Base-by-base conservation (phyloP, 2,888 invertebrate species). In the Chrysomela aeneicollis region DNA sequence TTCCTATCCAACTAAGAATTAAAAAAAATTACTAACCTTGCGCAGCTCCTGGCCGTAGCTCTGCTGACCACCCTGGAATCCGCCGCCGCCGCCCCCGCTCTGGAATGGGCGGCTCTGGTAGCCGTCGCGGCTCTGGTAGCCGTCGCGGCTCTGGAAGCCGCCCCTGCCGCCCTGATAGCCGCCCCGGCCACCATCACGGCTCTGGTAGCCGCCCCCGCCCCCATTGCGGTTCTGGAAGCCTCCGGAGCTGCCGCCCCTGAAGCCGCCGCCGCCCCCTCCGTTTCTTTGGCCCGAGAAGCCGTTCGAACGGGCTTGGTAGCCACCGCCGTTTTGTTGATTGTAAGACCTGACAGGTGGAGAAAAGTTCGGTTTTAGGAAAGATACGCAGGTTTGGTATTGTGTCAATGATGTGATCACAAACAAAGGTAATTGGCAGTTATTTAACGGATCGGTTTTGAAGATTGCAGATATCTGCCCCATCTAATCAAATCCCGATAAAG, bases 41-140 rank as follows among this genome's bases (percentile, higher is more conserved):
- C 88, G 83, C 37, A 87, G 85, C 6, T 86, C 85, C 35, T 57
- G 46, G 6, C 87, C 84, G 17, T 86, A 85, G 12, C 71, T 65
- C 12, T 61, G 64, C 61, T 82, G 82, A 19, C 83, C 82, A 64
- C 75, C 78, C n/a, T n/a, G n/a, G n/a, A n/a, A n/a, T n/a, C n/a
- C n/a, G n/a, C n/a, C n/a, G n/a, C n/a, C n/a, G n/a, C n/a, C n/a
- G n/a, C n/a, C n/a, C n/a, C n/a, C n/a, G n/a, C n/a, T n/a, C n/a
- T n/a, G n/a, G n/a, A n/a, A n/a, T n/a, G n/a, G n/a, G n/a, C n/a
- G n/a, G n/a, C n/a, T n/a, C n/a, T n/a, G n/a, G n/a, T n/a, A n/a
- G n/a, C n/a, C n/a, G n/a, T n/a, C n/a, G n/a, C n/a, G n/a, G n/a
- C n/a, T n/a, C n/a, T n/a, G n/a, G n/a, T n/a, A n/a, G n/a, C n/a